Percentiles rank a stretch among this genome's conserved stretches.
Evolutionary conservation across 2,113 vertebrate genomes (phyloP).

Genomic region (Podarcis muralis): DNA sequence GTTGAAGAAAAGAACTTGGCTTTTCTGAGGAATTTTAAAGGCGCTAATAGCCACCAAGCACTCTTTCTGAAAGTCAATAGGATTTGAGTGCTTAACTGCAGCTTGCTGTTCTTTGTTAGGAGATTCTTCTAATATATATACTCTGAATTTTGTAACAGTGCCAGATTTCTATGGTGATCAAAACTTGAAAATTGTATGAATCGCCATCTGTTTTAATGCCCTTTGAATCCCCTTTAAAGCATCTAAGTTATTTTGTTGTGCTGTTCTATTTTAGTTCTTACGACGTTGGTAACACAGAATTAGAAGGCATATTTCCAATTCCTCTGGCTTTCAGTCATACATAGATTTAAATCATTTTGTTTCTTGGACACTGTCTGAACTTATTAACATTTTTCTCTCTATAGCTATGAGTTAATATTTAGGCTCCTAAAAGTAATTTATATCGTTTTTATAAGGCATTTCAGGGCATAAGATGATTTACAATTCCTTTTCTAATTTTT

Average conservation of each 20-base stretch:
- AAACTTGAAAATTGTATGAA: not conserved
- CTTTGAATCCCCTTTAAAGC: not conserved
- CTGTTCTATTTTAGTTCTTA: not conserved
- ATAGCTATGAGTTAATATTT: not conserved
- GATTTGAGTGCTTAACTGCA: slow-evolving; percentile 18
- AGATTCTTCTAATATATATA: not conserved
- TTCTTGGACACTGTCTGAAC: not conserved
- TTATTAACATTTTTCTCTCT: rapidly evolving
- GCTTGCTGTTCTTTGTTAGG: not conserved
- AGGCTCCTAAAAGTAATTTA: not conserved
- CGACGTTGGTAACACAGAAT: not conserved
- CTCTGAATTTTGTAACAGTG: not conserved
- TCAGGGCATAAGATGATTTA: not conserved
- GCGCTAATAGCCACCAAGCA: not conserved
- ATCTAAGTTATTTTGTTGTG: not conserved
- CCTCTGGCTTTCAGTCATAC: not conserved
- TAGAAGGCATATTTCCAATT: not conserved
- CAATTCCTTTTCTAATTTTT: not conserved
- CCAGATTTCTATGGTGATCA: not conserved
- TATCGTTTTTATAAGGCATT: not conserved
- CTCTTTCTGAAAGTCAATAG: not conserved
- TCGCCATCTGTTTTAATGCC: slow-evolving; percentile 10
- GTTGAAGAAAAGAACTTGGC: not conserved
- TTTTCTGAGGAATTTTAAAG: not conserved
- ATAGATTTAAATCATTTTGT: not conserved